phyloP scores from a whole-genome alignment of 2,888 invertebrate species.

The Cataglyphis livida region DNA sequence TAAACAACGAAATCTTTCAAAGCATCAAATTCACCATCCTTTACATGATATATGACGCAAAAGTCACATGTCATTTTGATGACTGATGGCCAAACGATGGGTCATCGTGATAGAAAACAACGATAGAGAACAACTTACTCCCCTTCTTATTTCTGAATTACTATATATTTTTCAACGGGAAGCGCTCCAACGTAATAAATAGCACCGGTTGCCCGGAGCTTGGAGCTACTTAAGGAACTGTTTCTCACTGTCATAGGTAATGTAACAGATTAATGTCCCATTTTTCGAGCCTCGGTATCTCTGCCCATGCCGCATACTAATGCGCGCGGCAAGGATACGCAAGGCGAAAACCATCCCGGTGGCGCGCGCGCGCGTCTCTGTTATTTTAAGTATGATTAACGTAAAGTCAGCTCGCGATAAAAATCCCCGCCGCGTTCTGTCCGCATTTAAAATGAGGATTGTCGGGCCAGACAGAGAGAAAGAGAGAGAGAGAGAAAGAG shows the following conservation, averaged over 20 bases:
- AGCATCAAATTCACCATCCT: background rate
- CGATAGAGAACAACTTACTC: constrained; percentile 37
- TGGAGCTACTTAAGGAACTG: constrained; percentile 72
- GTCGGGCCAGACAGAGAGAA: background rate
- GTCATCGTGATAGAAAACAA: constrained; percentile 33
- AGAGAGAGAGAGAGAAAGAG: background rate
- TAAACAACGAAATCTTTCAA: background rate
- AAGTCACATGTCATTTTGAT: background rate
- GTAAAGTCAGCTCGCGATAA: constrained; percentile 59
- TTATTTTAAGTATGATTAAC: constrained; percentile 70
- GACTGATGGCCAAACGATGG: background rate
- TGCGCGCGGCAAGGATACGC: constrained; percentile 63
- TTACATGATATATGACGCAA: background rate
- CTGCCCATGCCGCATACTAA: constrained; percentile 73
- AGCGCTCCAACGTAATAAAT: constrained; percentile 67
- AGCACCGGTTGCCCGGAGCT: constrained; percentile 70
- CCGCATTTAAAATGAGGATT: constrained; percentile 22
- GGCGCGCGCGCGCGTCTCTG: constrained; percentile 46
- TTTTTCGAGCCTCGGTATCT: constrained; percentile 75
- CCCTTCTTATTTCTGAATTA: constrained; percentile 60
- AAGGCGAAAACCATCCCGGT: constrained; percentile 58
- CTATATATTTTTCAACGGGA: constrained; percentile 69
- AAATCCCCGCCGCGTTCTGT: constrained; percentile 51
- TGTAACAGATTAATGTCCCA: constrained; percentile 76
- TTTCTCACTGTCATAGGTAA: constrained; percentile 76